Evolutionary conservation across 2,113 vertebrate species (phyloP), one percentile per base, ranked within the genome.

Genomic region (Clarias batrachus): DNA sequence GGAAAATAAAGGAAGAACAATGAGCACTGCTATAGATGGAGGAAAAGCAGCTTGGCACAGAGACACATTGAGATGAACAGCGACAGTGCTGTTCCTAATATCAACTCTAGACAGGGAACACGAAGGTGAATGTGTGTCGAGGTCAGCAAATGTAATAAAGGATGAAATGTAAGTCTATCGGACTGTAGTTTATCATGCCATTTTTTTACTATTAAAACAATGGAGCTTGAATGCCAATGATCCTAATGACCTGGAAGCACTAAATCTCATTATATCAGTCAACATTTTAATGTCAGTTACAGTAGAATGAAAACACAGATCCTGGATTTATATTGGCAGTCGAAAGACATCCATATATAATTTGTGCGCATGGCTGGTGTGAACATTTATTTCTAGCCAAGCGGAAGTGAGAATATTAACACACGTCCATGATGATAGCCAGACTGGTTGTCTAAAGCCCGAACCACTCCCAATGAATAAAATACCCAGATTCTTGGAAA

Each of bases 31-130:
- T 56, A 3, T 9, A 27, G 52, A 30, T 56, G 6, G 52, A 78
- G n/a, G 48, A 14, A 77, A 77, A 76, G 21, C 48, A 25, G 48
- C 23, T 76, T 0, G 41, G 23, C 41, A 52, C 23, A 25, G 11
- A n/a, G 23, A 54, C 17, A n/a, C 25, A 16, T 54, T 76, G 48
- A 52, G 12, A 76, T 56, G 16, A 54, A 56, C 25, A 77, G 13
- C 1, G 25, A 54, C 74, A 27, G 23, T 25, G 74, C 23, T n/a
- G 48, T 16, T 13, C 21, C 7, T 6, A 54, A 54, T 54, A 77
- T 77, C 74, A 77, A 54, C 52, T 27, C 74, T 23, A 77, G 74
- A 77, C 52, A 77, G 74, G 17, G 74, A 77, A 56, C 74, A 77
- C 17, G 74, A 77, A 77, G 71, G 74, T 77, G 74, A 27, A 56